phyloP scores from a whole-genome alignment of 1,140 invertebrate species.

The Listronotus oregonensis region DNA sequence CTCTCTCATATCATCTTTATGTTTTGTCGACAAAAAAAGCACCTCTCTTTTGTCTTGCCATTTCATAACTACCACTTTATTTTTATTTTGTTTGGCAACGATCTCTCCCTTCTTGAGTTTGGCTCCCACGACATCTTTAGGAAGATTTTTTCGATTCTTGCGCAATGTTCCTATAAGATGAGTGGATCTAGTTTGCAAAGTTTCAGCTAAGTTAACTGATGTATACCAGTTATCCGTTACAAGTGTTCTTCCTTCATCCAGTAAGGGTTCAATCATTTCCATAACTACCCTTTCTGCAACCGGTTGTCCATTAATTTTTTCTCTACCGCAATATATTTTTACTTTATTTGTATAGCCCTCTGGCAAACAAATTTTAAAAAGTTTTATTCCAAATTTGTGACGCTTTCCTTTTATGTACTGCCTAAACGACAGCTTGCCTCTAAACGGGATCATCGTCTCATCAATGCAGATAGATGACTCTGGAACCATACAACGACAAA shows the following conservation, averaged over 20 bases:
- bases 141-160: conserved; percentile 41
- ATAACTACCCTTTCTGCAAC: conserved; percentile 46
- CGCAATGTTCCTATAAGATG: conserved; percentile 51
- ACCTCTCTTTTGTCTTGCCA: background rate
- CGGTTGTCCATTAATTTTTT: conserved; percentile 35
- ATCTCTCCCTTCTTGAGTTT: background rate
- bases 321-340: conserved; percentile 52
- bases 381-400: conserved; percentile 55
- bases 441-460: conserved; percentile 55
- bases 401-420: conserved; percentile 59
- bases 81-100: background rate
- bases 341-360: conserved; percentile 52
- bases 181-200: conserved; percentile 50
- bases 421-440: conserved; percentile 51
- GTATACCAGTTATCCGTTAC: conserved; percentile 56
- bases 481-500: conserved; percentile 44
- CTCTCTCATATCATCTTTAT: background rate
- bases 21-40: too few relatives aligned
- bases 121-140: conserved; percentile 40
- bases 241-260: too few relatives aligned
- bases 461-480: too few relatives aligned
- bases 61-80: background rate
- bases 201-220: conserved; percentile 47
- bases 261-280: too few relatives aligned
- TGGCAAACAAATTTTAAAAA: conserved; percentile 54